Evolutionary conservation across 2,888 invertebrate species (phyloP).

Genomic region (Barypeithes pellucidus): DNA sequence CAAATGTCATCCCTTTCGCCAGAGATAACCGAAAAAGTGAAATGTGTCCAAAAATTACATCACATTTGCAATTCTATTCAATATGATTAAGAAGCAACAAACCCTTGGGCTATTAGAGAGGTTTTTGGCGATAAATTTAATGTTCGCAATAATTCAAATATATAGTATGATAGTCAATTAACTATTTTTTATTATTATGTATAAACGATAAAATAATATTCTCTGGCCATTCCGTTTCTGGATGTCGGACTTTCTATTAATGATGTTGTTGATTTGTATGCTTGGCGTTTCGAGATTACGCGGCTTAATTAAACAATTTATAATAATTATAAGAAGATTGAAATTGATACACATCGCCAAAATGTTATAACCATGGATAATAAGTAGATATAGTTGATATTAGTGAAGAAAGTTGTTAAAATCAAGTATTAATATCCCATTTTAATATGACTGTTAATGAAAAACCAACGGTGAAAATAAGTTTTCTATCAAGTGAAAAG

Average conservation of each 20-base stretch:
- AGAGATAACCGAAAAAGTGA: too few species aligned
- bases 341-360: not conserved
- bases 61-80: too few species aligned
- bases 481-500: constrained; percentile 4
- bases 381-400: too few species aligned
- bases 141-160: too few species aligned
- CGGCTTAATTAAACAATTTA: constrained; percentile 1
- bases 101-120: too few species aligned
- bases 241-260: constrained; percentile 1
- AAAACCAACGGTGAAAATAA: not conserved
- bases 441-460: not conserved
- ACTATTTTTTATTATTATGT: too few species aligned
- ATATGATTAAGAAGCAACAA: too few species aligned
- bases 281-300: not conserved
- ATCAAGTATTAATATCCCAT: not conserved
- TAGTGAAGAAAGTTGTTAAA: not conserved
- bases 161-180: too few species aligned
- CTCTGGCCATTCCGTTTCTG: not conserved
- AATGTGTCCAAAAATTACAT: too few species aligned
- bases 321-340: not conserved
- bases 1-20: too few species aligned
- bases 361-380: not conserved
- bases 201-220: not conserved
- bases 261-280: not conserved
- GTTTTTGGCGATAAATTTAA: too few species aligned